Evolutionary conservation across 2,113 vertebrate genomes (phyloP), one percentile per base, ranked within the genome.

Genomic region (Clarias batrachus): DNA sequence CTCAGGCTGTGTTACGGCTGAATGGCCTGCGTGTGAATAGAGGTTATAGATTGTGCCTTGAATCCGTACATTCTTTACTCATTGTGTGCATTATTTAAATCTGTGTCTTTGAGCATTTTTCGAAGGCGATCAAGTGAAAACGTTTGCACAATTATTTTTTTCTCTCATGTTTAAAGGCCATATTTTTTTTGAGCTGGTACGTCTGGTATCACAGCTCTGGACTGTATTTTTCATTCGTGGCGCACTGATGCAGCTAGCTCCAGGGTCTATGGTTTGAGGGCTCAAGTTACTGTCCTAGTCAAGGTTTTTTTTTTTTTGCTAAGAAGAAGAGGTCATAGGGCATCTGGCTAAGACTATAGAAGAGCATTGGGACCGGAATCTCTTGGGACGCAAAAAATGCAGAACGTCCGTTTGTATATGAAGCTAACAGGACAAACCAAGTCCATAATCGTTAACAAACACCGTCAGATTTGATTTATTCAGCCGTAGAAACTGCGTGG

Each of bases 21-120:
- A 83, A 87, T 68, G 81, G 81, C 23, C 73, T n/a, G 60, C 41
- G 71, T 68, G 80, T 65, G 80, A 87, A 83, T 83, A 87, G 60
- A 71, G 79, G 70, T 87, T 83, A 65, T 87, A 81, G 71, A 78
- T 80, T 87, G 71, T 25, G n/a, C 70, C 37, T 76, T 87, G 80
- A 87, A 87, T 76, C 85, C 65, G 25, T 68, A 80, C 30, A 86
- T 71, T 74, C 85, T 41, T 87, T 19, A 25, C 21, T 78, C 85
- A 81, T 82, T 86, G 85, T 71, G 65, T 21, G 66, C 37, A 73
- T 86, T 81, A 81, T 86, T 66, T 57, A 80, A 80, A 60, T 80
- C 76, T 19, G n/a, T 77, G 54, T 80, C 66, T 60, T 86, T 81
- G 77, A 86, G 27, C 78, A 74, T 81, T 86, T 86, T 48, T 81